Evolutionary conservation across 2,888 invertebrate species (phyloP), one percentile per base, ranked within the genome.

Genomic region (Sesamia inferens): DNA sequence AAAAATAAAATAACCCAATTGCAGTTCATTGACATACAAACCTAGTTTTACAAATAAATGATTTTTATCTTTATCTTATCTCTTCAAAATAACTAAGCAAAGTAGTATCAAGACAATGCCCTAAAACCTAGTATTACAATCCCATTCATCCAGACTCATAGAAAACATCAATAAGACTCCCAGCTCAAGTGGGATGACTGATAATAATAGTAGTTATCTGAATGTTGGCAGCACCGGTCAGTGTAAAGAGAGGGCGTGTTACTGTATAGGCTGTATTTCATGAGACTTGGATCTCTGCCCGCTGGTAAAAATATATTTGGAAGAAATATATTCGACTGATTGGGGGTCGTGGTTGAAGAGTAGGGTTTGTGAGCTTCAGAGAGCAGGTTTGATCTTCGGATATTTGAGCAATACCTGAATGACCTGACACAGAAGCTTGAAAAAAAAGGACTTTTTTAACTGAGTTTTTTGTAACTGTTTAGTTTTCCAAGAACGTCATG

Each of bases 221-320:
- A 61, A 78, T 63, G 71, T 78, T 78, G 81, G 82, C 82, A 81
- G 48, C 55, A 8, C 66, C 78, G 81, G 70, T 57, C 55, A 68
- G 61, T 54, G 47, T 66, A 62, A 54, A 68, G 73, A 71, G 78
- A 71, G 69, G 82, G 78, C 59, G 70, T 81, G 70, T 57, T 7
- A 31, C 68, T 66, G 31, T 51, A 73, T 68, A 78, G 78, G 74
- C 70, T 63, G 78, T 81, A 74, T 74, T 78, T 81, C 68, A 71
- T 71, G 2, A 66, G 65, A 57, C 65, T 81, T 81, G 81, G 81
- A 81, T 47, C 48, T 51, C 62, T 81, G 81, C 81, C 81, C 81
- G 47, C 11, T 57, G 16, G 58, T 73, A n/a, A 51, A 65, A 63
- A 71, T 44, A 71, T 71, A 71, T 81, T 81, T 63, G 44, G 11